Evolutionary conservation across 2,113 vertebrate genomes (phyloP).

Genomic region (Platichthys flesus): DNA sequence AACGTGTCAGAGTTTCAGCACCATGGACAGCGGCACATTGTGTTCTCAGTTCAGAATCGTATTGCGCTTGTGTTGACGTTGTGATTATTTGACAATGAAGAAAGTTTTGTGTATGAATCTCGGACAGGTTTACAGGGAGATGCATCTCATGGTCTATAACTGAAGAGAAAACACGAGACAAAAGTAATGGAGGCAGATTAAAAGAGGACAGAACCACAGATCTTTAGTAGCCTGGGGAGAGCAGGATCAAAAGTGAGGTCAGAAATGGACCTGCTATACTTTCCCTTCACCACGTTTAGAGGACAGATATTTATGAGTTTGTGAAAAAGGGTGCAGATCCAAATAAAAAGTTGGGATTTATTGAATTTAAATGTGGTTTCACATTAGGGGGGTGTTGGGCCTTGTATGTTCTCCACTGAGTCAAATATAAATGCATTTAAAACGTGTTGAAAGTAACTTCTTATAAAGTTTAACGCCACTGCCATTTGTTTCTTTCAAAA

Average conservation of each 20-base stretch:
- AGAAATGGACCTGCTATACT: slow-evolving; percentile 16
- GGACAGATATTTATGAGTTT: too few species aligned
- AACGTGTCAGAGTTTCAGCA: slow-evolving; percentile 29
- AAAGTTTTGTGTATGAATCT: neutral
- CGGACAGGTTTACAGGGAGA: neutral
- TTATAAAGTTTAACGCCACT: too few species aligned
- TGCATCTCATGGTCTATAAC: neutral
- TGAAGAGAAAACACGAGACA: neutral
- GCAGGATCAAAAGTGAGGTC: slow-evolving; percentile 9
- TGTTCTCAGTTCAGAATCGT: neutral
- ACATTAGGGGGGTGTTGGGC: too few species aligned
- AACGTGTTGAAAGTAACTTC: too few species aligned
- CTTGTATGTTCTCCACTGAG: too few species aligned
- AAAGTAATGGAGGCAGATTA: neutral
- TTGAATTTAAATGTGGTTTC: too few species aligned
- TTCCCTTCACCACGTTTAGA: neutral
- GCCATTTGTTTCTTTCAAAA: too few species aligned
- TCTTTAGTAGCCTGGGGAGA: neutral
- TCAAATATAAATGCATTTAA: too few species aligned
- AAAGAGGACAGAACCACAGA: neutral
- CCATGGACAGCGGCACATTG: slow-evolving; percentile 11
- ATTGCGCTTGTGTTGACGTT: neutral
- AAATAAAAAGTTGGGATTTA: too few species aligned
- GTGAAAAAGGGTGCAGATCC: too few species aligned
- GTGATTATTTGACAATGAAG: neutral